A percentile compares a stretch with the other conserved stretches of the same genome.
phyloP scores from a whole-genome alignment of 2,797 vertebrate species.

The Tarsius wallacei region DNA sequence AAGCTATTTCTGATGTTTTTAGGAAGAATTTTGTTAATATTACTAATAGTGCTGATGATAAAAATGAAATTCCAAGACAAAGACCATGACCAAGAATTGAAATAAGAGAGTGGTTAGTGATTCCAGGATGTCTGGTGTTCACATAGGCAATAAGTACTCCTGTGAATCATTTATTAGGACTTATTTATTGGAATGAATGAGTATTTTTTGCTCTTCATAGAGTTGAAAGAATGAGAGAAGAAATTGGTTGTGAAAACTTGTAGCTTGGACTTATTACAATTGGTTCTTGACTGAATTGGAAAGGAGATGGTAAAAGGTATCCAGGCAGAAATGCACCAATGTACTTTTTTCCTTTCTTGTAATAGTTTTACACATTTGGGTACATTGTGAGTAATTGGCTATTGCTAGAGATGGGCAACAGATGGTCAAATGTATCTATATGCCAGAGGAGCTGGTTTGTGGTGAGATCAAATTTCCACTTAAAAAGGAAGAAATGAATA shows the following conservation, averaged over 20 bases:
- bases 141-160: neutral
- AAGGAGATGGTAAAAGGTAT: neutral
- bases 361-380: neutral
- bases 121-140: neutral
- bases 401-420: constrained; percentile 12
- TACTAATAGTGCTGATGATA: neutral
- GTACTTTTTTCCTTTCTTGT: neutral
- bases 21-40: neutral
- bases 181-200: constrained; percentile 14
- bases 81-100: neutral
- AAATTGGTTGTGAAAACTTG: neutral
- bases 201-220: neutral
- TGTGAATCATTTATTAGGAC: neutral
- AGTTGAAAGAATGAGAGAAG: neutral
- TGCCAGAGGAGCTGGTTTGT: neutral
- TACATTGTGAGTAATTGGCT: constrained; percentile 47
- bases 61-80: neutral
- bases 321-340: neutral
- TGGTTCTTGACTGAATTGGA: neutral
- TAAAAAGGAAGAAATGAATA: constrained; percentile 49
- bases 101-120: neutral
- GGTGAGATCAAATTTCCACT: constrained; percentile 32
- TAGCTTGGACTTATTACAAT: neutral
- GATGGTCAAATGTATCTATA: neutral
- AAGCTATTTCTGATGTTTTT: neutral